Conservation (phyloP, 2,888 invertebrate species). For the Cylindroiulus punctatus region DNA sequence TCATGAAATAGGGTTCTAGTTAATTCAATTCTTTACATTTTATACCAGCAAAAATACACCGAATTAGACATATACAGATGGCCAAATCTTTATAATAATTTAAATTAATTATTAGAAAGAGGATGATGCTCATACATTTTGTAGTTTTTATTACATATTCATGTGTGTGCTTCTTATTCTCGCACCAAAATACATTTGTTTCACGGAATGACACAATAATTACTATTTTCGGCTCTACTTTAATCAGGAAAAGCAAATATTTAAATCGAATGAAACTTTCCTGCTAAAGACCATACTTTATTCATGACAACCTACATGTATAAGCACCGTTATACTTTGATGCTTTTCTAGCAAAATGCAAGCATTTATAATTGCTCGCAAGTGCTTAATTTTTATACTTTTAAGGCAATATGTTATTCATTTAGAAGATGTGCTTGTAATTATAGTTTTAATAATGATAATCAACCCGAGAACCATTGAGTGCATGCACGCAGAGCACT, state of each 20-base stretch:
- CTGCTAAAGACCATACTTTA: neutral
- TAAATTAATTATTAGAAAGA: too few species aligned
- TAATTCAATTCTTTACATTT: too few species aligned
- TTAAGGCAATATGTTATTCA: neutral
- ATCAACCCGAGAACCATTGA: constrained; percentile 14
- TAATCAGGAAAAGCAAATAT: constrained; percentile 15
- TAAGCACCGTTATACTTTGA: neutral
- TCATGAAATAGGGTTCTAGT: too few species aligned
- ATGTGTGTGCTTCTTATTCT: neutral
- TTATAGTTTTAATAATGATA: neutral
- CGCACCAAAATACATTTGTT: neutral
- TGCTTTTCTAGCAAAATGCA: constrained; percentile 25
- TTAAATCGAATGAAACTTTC: neutral
- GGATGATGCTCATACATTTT: too few species aligned
- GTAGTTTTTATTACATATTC: too few species aligned
- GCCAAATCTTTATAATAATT: too few species aligned
- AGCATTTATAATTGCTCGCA: neutral
- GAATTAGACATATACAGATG: too few species aligned
- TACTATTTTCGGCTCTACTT: neutral
- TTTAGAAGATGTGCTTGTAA: neutral
- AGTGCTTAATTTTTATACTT: neutral
- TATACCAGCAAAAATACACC: too few species aligned
- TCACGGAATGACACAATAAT: neutral
- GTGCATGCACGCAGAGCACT: neutral
- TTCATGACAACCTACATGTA: neutral